phyloP scores from a whole-genome alignment of 2,113 vertebrate species.

The Brachirus orientalis region DNA sequence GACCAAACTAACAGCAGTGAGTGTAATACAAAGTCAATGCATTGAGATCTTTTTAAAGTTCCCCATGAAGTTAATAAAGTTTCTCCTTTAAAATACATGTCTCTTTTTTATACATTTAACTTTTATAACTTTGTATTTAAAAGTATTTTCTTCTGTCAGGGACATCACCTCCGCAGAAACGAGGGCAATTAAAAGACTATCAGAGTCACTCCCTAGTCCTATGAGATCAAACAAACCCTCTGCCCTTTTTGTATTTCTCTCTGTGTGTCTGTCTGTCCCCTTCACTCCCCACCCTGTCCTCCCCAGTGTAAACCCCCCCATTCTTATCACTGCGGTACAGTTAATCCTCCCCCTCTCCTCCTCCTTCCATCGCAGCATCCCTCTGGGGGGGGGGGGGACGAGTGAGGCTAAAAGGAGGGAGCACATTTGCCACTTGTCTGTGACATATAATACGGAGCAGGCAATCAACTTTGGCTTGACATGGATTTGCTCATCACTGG shows the following conservation, averaged over 20 bases:
- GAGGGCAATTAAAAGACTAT: slow-evolving; percentile 75
- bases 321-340: slow-evolving; percentile 89
- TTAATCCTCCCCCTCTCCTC: slow-evolving; percentile 87
- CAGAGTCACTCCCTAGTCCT: slow-evolving; percentile 77
- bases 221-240: slow-evolving; percentile 73
- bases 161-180: slow-evolving; percentile 56
- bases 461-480: slow-evolving; percentile 99
- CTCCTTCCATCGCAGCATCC: slow-evolving; percentile 76
- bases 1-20: slow-evolving; percentile 24
- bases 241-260: slow-evolving; percentile 51
- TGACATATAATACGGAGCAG: slow-evolving; percentile 96
- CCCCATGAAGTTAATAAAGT: slow-evolving; percentile 33
- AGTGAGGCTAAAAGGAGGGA: slow-evolving; percentile 89
- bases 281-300: slow-evolving; percentile 28
- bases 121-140: slow-evolving; percentile 1
- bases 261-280: slow-evolving; percentile 44
- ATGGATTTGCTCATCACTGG: slow-evolving; percentile 98
- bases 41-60: slow-evolving; percentile 46
- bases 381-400: slow-evolving; percentile 69
- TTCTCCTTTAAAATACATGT: background rate
- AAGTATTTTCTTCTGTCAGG: slow-evolving; percentile 29
- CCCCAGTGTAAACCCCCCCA: slow-evolving; percentile 80
- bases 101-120: slow-evolving; percentile 7
- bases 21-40: background rate
- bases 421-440: slow-evolving; percentile 97